Evolutionary conservation across 2,888 invertebrate genomes (phyloP), one percentile per base, ranked within the genome.

Genomic region (Pterostichus madidus): DNA sequence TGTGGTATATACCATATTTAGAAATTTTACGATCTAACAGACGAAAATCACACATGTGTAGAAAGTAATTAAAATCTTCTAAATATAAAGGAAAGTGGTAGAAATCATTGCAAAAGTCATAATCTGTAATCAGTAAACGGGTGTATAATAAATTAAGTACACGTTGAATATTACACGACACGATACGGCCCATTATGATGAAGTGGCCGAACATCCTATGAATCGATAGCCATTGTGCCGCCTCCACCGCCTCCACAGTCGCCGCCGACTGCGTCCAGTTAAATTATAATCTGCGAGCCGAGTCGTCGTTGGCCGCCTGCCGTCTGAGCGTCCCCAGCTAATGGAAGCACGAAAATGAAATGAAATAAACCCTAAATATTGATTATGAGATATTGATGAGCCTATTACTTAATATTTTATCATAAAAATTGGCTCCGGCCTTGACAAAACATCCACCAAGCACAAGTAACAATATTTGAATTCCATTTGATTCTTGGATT

Each of bases 151-250:
- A 32, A 64, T 64, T 64, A 64, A 64, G 64, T 32, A 35, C 13
- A 35, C 64, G 32, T n/a, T 64, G 64, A 64, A 64, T 64, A 64
- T 35, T 64, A 49, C 64, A 32, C 64, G 64, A 35, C 11, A n/a
- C 64, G 64, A 31, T 32, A 24, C 59, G 64, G 64, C 35, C 11
- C 64, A 64, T 64, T 64, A 35, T 64, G 64, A 64, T 64, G 35
- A 64, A 64, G 64, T 64, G 64, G 13, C 32, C 32, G 64, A 64
- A 32, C 64, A 64, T 64, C 32, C 64, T 5, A 64, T 64, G 64
- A 64, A 64, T 64, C 64, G 64, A 64, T 64, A 64, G 64, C 35
- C 59, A 59, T 59, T 59, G 59, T 59, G 24, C 64, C 24, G 59
- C 10, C 35, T n/a, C 0, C 39, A 39, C 39, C 7, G 8, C 39